Percentiles rank a stretch among this genome's conserved stretches.
Evolutionary conservation across 1,140 invertebrate species (phyloP).

Genomic region (Drosophila ercepeae): DNA sequence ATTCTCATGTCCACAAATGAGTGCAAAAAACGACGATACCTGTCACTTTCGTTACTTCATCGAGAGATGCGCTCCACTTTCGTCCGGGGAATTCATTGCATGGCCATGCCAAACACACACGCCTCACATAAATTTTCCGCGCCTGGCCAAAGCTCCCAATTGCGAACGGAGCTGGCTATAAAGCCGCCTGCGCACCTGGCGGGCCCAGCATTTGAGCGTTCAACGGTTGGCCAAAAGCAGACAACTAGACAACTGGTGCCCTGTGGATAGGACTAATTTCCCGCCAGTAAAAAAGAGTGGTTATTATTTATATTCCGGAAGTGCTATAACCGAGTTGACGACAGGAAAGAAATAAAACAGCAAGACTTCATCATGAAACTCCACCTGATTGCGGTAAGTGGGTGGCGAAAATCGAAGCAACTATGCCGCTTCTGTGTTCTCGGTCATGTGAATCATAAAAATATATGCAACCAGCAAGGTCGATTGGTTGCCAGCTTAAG

Average conservation of each 20-base stretch:
- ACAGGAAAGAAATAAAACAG: constrained; percentile 3
- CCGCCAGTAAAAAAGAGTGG: background rate
- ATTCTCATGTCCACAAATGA: constrained; percentile 61
- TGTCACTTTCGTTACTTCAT: constrained; percentile 77
- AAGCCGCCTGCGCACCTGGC: constrained; percentile 60
- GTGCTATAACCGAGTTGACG: constrained; percentile 8
- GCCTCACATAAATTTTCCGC: constrained; percentile 69
- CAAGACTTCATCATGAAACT: constrained; percentile 50
- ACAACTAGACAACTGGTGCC: no score
- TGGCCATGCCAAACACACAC: constrained; percentile 62
- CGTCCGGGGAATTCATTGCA: constrained; percentile 31
- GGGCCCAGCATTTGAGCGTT: constrained; percentile 72
- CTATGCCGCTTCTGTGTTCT: constrained; percentile 2
- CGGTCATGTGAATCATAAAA: constrained; percentile 21
- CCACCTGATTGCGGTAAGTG: constrained; percentile 70
- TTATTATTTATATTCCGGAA: constrained; percentile 26
- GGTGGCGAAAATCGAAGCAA: constrained; percentile 8
- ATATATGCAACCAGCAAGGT: constrained; percentile 41
- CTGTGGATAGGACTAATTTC: constrained; percentile 1
- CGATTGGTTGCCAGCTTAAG: constrained; percentile 61
- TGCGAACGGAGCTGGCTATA: constrained; percentile 49
- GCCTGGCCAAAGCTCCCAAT: constrained; percentile 34
- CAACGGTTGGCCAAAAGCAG: constrained; percentile 33
- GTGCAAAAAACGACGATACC: constrained; percentile 39
- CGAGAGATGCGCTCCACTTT: constrained; percentile 71